Conservation (phyloP, 2,888 invertebrate species). For the Pharmacophagus antenor region DNA sequence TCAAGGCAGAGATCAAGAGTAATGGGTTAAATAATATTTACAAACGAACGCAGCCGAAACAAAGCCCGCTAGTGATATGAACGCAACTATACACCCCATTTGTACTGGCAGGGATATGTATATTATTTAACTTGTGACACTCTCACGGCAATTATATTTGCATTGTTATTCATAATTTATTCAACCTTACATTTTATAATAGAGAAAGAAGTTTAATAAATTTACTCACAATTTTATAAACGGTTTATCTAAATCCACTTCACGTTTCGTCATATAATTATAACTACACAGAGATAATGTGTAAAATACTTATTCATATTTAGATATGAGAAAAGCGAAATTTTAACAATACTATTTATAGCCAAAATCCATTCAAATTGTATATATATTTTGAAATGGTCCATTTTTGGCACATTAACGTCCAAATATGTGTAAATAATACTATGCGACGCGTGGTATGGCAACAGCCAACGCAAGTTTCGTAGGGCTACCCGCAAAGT, state of each 20-base stretch:
- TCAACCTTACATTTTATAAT: constrained; percentile 17
- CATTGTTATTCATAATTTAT: constrained; percentile 32
- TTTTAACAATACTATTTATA: constrained; percentile 39
- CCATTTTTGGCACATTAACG: constrained; percentile 74
- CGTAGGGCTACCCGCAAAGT: constrained; percentile 12
- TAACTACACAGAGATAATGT: constrained; percentile 41
- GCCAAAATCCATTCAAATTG: constrained; percentile 48
- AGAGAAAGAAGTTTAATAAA: constrained; percentile 15
- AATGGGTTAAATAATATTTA: constrained; percentile 55
- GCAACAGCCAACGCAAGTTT: constrained; percentile 38
- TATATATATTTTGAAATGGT: constrained; percentile 57
- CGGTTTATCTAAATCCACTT: constrained; percentile 41
- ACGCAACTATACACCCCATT: constrained; percentile 53
- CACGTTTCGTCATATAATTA: constrained; percentile 46
- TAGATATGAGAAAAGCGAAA: constrained; percentile 38
- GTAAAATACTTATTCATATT: constrained; percentile 44
- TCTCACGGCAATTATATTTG: constrained; percentile 31
- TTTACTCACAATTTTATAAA: constrained; percentile 18
- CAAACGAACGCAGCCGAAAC: constrained; percentile 53
- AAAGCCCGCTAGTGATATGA: constrained; percentile 64
- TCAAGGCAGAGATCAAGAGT: constrained; percentile 38
- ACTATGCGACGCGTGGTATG: constrained; percentile 47
- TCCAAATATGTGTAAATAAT: constrained; percentile 62
- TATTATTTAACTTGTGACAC: constrained; percentile 34
- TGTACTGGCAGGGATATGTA: constrained; percentile 71